phyloP scores from a whole-genome alignment of 30 jellyfish, hydroid and myxozoan genomes.

The Pelagia noctiluca region DNA sequence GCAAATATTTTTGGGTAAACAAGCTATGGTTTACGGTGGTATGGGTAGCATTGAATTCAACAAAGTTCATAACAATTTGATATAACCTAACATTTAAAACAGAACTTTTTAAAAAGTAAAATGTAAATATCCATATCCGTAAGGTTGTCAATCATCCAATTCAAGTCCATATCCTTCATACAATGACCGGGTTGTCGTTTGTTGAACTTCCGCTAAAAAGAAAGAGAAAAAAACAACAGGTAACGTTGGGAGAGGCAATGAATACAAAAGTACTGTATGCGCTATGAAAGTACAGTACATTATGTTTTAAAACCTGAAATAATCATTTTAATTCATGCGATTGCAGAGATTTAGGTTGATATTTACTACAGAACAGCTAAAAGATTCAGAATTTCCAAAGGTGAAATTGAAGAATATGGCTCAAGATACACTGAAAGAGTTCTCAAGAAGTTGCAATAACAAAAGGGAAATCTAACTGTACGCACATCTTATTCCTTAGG shows the following conservation, averaged over 20 bases:
- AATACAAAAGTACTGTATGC: not conserved
- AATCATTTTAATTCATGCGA: not conserved
- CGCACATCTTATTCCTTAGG: too few relatives aligned
- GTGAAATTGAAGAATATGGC: too few relatives aligned
- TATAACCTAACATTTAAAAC: too few relatives aligned
- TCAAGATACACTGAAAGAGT: too few relatives aligned
- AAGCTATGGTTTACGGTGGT: too few relatives aligned
- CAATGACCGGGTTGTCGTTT: constrained; percentile 77
- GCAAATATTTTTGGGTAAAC: too few relatives aligned
- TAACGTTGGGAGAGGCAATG: not conserved
- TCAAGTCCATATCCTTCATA: constrained; percentile 81
- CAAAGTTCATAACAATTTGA: too few relatives aligned
- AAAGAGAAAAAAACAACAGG: not conserved
- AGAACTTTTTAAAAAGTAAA: too few relatives aligned
- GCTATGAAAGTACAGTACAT: not conserved
- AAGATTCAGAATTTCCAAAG: not conserved
- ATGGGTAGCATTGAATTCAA: too few relatives aligned
- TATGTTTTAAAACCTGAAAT: not conserved
- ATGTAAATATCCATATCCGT: too few relatives aligned
- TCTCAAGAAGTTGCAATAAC: too few relatives aligned
- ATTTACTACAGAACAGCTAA: not conserved
- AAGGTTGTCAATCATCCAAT: constrained; percentile 80
- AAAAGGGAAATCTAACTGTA: too few relatives aligned
- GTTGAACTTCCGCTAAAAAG: constrained; percentile 85
- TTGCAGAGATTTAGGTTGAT: not conserved